Percentiles rank a stretch among this genome's conserved stretches.
Conservation (phyloP, 2,888 invertebrate species). For the Polydrusus tereticollis region DNA sequence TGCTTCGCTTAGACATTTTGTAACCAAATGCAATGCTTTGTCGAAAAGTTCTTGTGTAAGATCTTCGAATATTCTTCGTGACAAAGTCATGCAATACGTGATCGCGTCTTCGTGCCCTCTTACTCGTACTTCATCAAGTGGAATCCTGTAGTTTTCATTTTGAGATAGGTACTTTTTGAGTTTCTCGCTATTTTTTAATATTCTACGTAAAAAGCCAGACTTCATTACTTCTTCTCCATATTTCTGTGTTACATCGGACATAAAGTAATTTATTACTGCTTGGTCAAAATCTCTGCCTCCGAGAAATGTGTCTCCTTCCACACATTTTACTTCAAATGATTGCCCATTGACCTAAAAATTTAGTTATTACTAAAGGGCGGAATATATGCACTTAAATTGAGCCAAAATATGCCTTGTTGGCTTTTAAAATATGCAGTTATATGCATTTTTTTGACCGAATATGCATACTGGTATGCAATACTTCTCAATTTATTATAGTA, state of each 20-base stretch:
- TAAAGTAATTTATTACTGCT: conserved; percentile 46
- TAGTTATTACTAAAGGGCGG: no score
- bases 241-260: not conserved
- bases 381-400: no score
- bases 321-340: conserved; percentile 33
- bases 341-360: conserved; percentile 43
- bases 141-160: conserved; percentile 18
- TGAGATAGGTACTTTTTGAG: conserved; percentile 38
- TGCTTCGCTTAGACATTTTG: conserved; percentile 48
- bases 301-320: conserved; percentile 55
- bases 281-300: conserved; percentile 56
- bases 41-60: conserved; percentile 46
- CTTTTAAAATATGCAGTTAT: no score
- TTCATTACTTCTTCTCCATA: not conserved
- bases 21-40: conserved; percentile 49
- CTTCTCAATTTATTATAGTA: no score
- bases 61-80: conserved; percentile 52
- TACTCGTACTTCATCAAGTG: conserved; percentile 6
- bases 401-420: no score
- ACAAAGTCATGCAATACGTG: conserved; percentile 5
- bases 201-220: not conserved
- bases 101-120: conserved; percentile 50
- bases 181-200: conserved; percentile 25
- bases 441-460: no score
- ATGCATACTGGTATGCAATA: no score